phyloP scores from a whole-genome alignment of 2,888 invertebrate genomes.

The Dolichomitus sp. region DNA sequence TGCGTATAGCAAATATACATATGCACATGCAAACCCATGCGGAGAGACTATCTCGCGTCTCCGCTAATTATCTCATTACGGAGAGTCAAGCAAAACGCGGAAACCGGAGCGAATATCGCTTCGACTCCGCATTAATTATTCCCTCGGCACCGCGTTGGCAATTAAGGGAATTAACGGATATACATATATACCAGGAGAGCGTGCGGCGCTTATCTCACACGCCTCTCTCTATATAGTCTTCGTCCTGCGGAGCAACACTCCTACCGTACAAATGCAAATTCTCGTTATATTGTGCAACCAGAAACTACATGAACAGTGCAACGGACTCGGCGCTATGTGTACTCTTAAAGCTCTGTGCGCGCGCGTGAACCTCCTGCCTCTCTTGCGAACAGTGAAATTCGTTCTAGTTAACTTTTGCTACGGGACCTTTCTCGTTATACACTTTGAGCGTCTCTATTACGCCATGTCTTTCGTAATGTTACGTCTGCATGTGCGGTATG shows the following conservation, averaged over 20 bases:
- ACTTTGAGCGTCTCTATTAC: constrained; percentile 19
- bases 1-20: not conserved
- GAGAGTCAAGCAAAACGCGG: constrained; percentile 70
- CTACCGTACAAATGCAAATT: constrained; percentile 53
- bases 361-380: constrained; percentile 4
- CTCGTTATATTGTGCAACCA: constrained; percentile 74
- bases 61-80: constrained; percentile 75
- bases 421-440: constrained; percentile 16
- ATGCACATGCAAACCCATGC: not conserved
- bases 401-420: constrained; percentile 67
- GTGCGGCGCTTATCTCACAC: constrained; percentile 54
- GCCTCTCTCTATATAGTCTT: constrained; percentile 6
- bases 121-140: constrained; percentile 76
- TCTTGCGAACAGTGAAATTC: constrained; percentile 74
- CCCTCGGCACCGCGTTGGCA: constrained; percentile 71
- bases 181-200: constrained; percentile 15
- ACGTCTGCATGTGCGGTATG: constrained; percentile 6
- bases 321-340: constrained; percentile 48
- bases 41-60: constrained; percentile 18
- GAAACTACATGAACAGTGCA: constrained; percentile 57
- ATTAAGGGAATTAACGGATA: constrained; percentile 79
- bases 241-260: not conserved
- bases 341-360: not conserved
- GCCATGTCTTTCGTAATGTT: constrained; percentile 48
- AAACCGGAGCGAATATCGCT: constrained; percentile 74